Conservation (phyloP, 2,113 vertebrate species). For the Calidris pugnax region DNA sequence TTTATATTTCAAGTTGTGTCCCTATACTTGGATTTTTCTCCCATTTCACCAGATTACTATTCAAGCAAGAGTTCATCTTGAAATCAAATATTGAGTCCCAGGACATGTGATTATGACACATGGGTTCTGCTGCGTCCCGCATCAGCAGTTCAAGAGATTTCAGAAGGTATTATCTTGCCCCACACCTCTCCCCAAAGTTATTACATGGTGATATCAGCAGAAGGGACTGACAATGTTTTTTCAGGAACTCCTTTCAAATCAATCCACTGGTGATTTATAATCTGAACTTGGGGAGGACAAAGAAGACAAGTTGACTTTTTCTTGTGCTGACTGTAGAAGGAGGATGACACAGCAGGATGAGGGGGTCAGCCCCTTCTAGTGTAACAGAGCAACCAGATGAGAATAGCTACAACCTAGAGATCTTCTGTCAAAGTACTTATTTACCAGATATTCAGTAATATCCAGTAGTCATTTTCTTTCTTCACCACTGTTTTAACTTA, state of each 20-base stretch:
- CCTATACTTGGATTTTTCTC: neutral
- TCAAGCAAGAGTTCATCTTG: neutral
- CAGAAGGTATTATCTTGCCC: neutral
- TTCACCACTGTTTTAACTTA: neutral
- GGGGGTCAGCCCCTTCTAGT: neutral
- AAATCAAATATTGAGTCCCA: neutral
- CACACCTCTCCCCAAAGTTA: neutral
- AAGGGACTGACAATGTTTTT: neutral
- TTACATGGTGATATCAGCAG: neutral
- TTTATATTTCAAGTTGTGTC: neutral
- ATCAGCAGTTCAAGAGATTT: neutral
- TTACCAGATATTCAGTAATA: neutral
- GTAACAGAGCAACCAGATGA: neutral
- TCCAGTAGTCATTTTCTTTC: neutral
- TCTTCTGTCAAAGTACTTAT: neutral
- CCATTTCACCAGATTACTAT: neutral
- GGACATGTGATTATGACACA: accelerated
- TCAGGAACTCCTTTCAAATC: neutral
- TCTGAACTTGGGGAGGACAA: neutral
- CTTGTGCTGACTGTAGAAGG: neutral
- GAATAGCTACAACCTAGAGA: neutral
- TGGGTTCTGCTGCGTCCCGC: neutral
- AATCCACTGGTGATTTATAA: neutral
- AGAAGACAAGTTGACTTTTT: neutral
- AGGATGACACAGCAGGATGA: neutral